Percentiles rank a stretch among this genome's conserved stretches.
phyloP scores from a whole-genome alignment of 2,888 invertebrate genomes.

The Metalampra italica region DNA sequence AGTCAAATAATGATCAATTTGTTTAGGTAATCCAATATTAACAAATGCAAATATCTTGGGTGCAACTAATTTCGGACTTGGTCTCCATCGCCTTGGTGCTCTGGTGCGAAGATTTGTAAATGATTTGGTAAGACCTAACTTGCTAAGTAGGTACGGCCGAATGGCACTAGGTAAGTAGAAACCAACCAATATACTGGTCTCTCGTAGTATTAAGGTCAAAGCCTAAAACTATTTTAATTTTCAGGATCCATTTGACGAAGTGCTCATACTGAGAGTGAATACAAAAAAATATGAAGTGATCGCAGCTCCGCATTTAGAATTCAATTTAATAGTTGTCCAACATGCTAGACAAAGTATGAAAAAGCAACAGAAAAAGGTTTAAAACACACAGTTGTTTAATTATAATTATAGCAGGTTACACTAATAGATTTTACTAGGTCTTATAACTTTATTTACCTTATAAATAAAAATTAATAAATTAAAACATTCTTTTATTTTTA shows the following conservation, averaged over 20 bases:
- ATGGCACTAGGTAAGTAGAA: no score
- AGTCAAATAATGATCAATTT: neutral
- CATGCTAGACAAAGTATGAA: constrained; percentile 31
- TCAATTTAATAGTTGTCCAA: constrained; percentile 56
- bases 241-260: constrained; percentile 59
- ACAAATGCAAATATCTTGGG: constrained; percentile 49
- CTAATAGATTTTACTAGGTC: no score
- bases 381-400: no score
- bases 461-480: no score
- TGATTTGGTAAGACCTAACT: constrained; percentile 43
- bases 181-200: no score
- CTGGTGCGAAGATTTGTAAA: constrained; percentile 42
- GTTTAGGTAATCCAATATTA: constrained; percentile 56
- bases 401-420: no score
- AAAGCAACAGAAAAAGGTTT: constrained; percentile 8
- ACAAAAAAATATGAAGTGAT: constrained; percentile 59
- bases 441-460: no score
- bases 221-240: no score
- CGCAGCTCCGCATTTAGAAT: constrained; percentile 50
- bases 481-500: no score
- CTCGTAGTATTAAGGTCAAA: no score
- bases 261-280: constrained; percentile 45
- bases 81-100: constrained; percentile 37
- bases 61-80: constrained; percentile 43
- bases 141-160: neutral